Evolutionary conservation across 2,797 vertebrate species (phyloP), one percentile per base, ranked within the genome.

Genomic region (Phrynocephalus forsythii): DNA sequence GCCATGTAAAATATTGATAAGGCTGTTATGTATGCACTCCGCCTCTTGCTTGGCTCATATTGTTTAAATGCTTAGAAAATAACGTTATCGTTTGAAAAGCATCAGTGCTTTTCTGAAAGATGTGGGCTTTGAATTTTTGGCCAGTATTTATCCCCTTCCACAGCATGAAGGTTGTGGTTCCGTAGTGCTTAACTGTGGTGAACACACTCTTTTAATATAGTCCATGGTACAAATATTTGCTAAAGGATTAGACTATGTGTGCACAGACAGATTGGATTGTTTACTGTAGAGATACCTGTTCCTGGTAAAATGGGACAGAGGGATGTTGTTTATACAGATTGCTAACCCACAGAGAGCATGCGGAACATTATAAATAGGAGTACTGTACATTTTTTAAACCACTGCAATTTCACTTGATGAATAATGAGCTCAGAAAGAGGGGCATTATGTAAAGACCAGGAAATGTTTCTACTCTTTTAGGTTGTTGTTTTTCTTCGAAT

Each of bases 281-380:
- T 84, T 87, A 73, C 48, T 81, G 33, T 60, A 81, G 56, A 72
- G 76, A 67, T 78, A 78, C 81, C 73, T 86, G 68, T 52, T 48
- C 63, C n/a, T 33, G 68, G 67, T 52, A 66, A 79, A 87, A 60
- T 67, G 84, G 38, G 38, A 73, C 52, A 52, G 2, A 67, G 48
- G 44, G 85, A 76, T 71, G 69, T 76, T 87, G 82, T 84, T 87
- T 84, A 68, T 81, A 84, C 20, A 87, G 33, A 81, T 50, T 76
- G 38, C 28, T 52, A 44, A 85, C 77, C 71, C 78, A 72, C n/a
- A 84, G 82, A 85, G 38, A 22, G n/a, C 52, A 67, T 28, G 18
- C 38, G 68, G 33, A 81, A 82, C 2, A 30, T 71, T 71, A 28
- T 82, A 44, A 83, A 84, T 82, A 48, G 38, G 77, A 87, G 26